phyloP scores from a whole-genome alignment of 2,888 invertebrate genomes.

The Dinocampus coccinellae region DNA sequence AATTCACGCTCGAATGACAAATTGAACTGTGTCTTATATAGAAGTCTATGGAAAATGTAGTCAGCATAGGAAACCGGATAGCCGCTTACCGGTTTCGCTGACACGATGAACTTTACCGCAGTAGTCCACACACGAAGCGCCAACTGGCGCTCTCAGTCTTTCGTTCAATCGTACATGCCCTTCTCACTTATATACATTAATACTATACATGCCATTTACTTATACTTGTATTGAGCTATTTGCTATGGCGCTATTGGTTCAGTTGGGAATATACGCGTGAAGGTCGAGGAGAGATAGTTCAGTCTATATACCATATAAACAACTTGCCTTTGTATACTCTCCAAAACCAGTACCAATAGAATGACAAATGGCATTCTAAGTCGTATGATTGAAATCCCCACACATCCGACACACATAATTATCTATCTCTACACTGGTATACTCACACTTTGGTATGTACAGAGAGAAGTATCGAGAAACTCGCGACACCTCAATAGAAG shows the following conservation, averaged over 20 bases:
- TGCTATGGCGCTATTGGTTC: slow-evolving; percentile 22
- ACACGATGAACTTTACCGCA: slow-evolving; percentile 45
- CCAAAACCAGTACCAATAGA: not conserved
- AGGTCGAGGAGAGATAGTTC: slow-evolving; percentile 36
- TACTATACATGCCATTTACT: not conserved
- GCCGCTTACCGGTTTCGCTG: slow-evolving; percentile 44
- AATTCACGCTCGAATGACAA: slow-evolving; percentile 32
- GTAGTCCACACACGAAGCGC: not conserved
- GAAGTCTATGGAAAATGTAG: slow-evolving; percentile 22
- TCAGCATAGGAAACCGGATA: slow-evolving; percentile 42
- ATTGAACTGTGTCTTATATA: slow-evolving; percentile 23
- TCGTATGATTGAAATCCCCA: not conserved
- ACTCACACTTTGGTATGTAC: too few species aligned
- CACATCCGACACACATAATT: not conserved
- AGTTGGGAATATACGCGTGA: slow-evolving; percentile 18
- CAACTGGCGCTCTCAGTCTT: slow-evolving; percentile 18
- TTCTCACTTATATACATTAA: not conserved
- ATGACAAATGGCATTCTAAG: not conserved
- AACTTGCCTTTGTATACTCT: not conserved
- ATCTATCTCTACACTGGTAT: not conserved
- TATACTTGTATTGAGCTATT: slow-evolving; percentile 16
- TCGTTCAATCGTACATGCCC: slow-evolving; percentile 21
- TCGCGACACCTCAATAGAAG: not conserved
- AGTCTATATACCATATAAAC: slow-evolving; percentile 11
- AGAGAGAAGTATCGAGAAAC: not conserved